phyloP scores from a whole-genome alignment of 2,888 invertebrate genomes.

The Hirtodrosophila confusa region DNA sequence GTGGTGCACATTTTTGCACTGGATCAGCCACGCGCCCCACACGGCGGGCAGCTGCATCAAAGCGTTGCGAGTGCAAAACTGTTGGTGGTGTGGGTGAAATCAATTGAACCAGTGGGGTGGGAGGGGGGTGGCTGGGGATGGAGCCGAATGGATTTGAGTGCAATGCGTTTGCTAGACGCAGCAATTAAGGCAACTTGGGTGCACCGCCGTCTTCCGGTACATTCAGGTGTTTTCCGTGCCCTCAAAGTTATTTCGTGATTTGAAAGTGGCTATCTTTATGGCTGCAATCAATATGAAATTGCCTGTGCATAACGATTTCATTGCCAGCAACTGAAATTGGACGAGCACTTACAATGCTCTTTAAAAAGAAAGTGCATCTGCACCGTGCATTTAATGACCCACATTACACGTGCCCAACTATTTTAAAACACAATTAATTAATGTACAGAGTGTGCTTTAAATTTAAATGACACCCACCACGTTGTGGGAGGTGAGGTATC shows the following conservation, averaged over 20 bases:
- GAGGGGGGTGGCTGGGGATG: background rate
- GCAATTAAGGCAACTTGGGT: slow-evolving; percentile 23
- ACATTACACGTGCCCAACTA: too few species aligned
- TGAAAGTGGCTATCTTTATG: slow-evolving; percentile 12
- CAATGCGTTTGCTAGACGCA: slow-evolving; percentile 26
- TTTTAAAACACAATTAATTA: too few species aligned
- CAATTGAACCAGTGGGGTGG: slow-evolving; percentile 42
- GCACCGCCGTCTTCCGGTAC: slow-evolving; percentile 20
- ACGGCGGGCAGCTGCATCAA: slow-evolving; percentile 32
- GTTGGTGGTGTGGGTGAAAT: slow-evolving; percentile 49
- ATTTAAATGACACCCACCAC: too few species aligned
- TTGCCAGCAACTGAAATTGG: background rate
- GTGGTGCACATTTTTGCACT: slow-evolving; percentile 30
- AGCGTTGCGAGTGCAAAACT: slow-evolving; percentile 55
- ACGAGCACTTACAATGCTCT: too few species aligned
- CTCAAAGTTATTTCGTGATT: slow-evolving; percentile 4
- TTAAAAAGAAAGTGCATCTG: too few species aligned
- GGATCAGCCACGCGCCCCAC: background rate
- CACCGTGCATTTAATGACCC: too few species aligned
- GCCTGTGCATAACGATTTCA: background rate
- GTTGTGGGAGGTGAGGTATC: too few species aligned
- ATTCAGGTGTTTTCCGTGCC: slow-evolving; percentile 35
- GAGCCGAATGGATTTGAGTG: slow-evolving; percentile 22
- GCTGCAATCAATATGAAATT: slow-evolving; percentile 31
- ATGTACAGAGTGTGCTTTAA: too few species aligned